A percentile compares a stretch with the other conserved stretches of the same genome.
Conservation (phyloP, 2,113 vertebrate genomes). For the Ramphastos sulfuratus region DNA sequence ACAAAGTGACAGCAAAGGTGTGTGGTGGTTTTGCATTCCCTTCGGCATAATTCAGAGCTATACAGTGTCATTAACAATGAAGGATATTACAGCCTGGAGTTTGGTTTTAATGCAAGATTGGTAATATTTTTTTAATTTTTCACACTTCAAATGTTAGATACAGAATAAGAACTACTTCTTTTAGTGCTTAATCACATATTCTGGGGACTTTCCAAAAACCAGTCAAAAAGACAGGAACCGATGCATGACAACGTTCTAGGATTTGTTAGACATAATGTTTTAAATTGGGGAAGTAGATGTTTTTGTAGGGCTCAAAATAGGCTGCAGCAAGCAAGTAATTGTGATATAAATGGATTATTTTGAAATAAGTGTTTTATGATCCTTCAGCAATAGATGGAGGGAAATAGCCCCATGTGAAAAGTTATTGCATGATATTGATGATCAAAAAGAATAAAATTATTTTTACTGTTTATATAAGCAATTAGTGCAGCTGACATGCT, state of each 20-base stretch:
- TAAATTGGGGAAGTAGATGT: neutral
- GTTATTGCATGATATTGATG: neutral
- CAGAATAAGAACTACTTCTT: neutral
- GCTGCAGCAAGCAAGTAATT: neutral
- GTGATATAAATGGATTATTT: slow-evolving; percentile 24
- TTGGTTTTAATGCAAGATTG: neutral
- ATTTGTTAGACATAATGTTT: slow-evolving; percentile 5
- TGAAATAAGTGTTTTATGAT: neutral
- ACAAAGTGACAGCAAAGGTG: neutral
- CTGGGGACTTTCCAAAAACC: slow-evolving; percentile 11
- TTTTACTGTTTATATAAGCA: neutral
- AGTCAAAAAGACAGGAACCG: neutral
- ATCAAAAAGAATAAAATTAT: slow-evolving; percentile 1
- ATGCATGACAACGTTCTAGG: neutral
- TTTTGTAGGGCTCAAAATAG: slow-evolving; percentile 14
- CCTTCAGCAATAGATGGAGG: neutral
- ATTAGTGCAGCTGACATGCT: neutral
- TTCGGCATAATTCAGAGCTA: neutral
- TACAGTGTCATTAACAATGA: neutral
- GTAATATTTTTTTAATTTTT: neutral
- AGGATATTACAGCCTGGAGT: neutral
- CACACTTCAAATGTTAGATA: neutral
- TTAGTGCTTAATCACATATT: neutral
- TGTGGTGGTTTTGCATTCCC: neutral
- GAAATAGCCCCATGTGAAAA: neutral